Evolutionary conservation across 1,140 invertebrate species (phyloP).

Genomic region (Caenorhabditis elegans): WBcel235 BX284602.5:5881501-5882000

Average conservation of each 20-base stretch:
- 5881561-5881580: background rate
- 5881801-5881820: background rate
- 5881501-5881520: too few relatives aligned
- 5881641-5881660: conserved; percentile 11
- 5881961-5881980: too few relatives aligned
- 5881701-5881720: background rate
- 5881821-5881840: too few relatives aligned
- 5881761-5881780: background rate
- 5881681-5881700: background rate
- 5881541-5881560: background rate
- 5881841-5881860: too few relatives aligned
- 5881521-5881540: too few relatives aligned
- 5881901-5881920: too few relatives aligned
- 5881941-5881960: too few relatives aligned
- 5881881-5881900: too few relatives aligned
- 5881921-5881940: too few relatives aligned
- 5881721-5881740: background rate
- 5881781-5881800: background rate
- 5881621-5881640: conserved; percentile 15
- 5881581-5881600: background rate
- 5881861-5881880: too few relatives aligned
- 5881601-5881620: conserved; percentile 19
- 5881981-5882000: too few relatives aligned
- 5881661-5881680: background rate
- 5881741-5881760: background rate